Conservation (phyloP, 2,888 invertebrate species). For the Nematopogon swammerdamellus region DNA sequence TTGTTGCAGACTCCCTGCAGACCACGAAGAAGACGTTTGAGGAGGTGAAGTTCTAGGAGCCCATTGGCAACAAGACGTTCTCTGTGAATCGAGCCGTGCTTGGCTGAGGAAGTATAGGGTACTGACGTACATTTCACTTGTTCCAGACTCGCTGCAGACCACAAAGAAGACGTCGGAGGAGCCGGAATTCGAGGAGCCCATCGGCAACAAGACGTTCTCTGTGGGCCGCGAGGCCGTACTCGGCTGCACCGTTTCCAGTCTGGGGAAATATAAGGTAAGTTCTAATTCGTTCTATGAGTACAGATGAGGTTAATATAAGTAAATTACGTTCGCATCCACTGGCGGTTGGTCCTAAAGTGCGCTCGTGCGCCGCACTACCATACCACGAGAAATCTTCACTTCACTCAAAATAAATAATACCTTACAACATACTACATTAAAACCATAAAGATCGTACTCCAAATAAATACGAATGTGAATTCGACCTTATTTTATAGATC, state of each 20-base stretch:
- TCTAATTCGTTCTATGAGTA: background rate
- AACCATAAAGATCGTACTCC: too few species aligned
- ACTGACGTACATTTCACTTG: constrained; percentile 14
- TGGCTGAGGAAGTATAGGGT: constrained; percentile 33
- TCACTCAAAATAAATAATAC: too few species aligned
- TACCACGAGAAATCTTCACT: too few species aligned
- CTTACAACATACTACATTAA: too few species aligned
- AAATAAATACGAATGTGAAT: too few species aligned
- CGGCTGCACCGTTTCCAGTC: constrained; percentile 61
- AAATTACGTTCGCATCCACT: too few species aligned
- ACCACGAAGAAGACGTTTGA: constrained; percentile 53
- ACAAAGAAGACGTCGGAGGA: constrained; percentile 54
- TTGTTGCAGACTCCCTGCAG: constrained; percentile 58
- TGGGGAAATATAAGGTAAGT: constrained; percentile 64
- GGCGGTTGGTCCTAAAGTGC: too few species aligned
- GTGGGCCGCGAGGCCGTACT: constrained; percentile 62
- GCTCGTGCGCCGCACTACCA: too few species aligned
- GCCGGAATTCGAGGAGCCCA: constrained; percentile 59
- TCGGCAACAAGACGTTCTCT: constrained; percentile 62
- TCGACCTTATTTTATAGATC: too few species aligned
- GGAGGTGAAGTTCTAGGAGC: constrained; percentile 59
- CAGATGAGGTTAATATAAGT: too few species aligned
- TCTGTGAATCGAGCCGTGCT: constrained; percentile 61
- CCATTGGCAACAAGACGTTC: constrained; percentile 62
- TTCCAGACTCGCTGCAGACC: constrained; percentile 59